Evolutionary conservation across 1,140 invertebrate genomes (phyloP), one percentile per base, ranked within the genome.

Genomic region (Aphelinus certus): DNA sequence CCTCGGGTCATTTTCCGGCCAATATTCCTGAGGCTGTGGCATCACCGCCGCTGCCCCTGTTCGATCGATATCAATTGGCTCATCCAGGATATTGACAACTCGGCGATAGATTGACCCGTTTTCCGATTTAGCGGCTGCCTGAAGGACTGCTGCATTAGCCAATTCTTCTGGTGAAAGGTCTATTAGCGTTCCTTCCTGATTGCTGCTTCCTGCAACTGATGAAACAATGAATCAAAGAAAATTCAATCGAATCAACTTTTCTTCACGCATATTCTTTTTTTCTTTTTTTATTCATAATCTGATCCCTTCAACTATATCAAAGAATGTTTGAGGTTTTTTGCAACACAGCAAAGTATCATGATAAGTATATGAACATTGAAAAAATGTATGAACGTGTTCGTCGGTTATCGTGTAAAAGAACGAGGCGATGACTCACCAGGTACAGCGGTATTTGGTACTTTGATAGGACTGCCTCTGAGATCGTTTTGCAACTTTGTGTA

Each of bases 401-500:
- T 26, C 26, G 26, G 26, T 26, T 26, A 26, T 26, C 26, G 26
- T 26, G 26, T 26, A 26, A 26, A 26, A 26, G 26, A 26, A 26
- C 26, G 26, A 26, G 26, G 26, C 26, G 26, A 26, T 26, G 26
- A 65, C 83, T 53, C 68, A 85, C 73, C 62, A 85, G 83, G 75
- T 88, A 88, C 71, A 88, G 89, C 47, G 87, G 82, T 45, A 87
- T 82, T 79, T 78, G 88, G 86, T 85, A 89, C 84, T 83, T 90
- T 83, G 77, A 85, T 75, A 0, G 88, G 86, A 80, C 83, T 85
- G 72, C 82, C 81, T 70, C 82, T 82, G 3, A 85, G 81, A 69
- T 94, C 93, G 78, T 95, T 94, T 49, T 91, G 90, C 3, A 95
- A 85, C 77, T 94, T 94, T 62, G 91, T 92, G 80, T 95, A 95